These are phyloP conservation scores for Zygogramma bicolorata DNA, from an alignment of 2,888 invertebrate species.

Conservation along the genomic window DNA sequence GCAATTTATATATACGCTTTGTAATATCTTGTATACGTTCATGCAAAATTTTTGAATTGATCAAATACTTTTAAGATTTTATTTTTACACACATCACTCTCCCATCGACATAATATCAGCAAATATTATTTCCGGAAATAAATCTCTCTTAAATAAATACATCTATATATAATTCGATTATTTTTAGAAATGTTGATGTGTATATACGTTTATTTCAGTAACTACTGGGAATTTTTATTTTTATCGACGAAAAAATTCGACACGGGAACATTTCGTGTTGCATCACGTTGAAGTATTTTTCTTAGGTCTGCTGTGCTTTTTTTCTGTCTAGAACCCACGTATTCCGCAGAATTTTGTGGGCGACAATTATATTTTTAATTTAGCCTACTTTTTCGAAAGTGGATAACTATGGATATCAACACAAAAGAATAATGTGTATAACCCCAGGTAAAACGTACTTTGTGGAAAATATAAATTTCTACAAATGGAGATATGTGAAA, in stretches of 20 bases:
- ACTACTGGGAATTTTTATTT: conserved; percentile 22
- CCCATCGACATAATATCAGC: conserved; percentile 38
- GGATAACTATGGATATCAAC: too few species aligned
- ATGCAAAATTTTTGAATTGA: too few species aligned
- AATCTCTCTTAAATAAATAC: conserved; percentile 43
- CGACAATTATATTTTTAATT: background rate
- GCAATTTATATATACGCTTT: too few species aligned
- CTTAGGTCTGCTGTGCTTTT: background rate
- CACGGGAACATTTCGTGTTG: conserved; percentile 11
- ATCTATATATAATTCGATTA: conserved; percentile 51
- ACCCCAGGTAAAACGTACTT: too few species aligned
- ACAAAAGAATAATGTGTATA: too few species aligned
- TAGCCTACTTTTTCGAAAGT: too few species aligned
- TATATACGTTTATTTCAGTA: conserved; percentile 26
- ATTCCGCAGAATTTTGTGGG: conserved; percentile 19
- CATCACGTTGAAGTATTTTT: conserved; percentile 8
- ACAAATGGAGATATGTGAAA: too few species aligned
- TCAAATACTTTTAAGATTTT: too few species aligned
- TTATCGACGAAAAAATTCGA: conserved; percentile 15
- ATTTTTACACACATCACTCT: conserved; percentile 24
- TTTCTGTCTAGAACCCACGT: conserved; percentile 5
- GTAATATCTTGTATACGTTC: too few species aligned
- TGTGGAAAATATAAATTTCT: too few species aligned
- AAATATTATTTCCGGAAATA: conserved; percentile 45
- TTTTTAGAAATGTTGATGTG: conserved; percentile 53